These are phyloP conservation scores for Bombyx mandarina DNA, from an alignment of 1,140 invertebrate species.

Conservation along the genomic window DNA sequence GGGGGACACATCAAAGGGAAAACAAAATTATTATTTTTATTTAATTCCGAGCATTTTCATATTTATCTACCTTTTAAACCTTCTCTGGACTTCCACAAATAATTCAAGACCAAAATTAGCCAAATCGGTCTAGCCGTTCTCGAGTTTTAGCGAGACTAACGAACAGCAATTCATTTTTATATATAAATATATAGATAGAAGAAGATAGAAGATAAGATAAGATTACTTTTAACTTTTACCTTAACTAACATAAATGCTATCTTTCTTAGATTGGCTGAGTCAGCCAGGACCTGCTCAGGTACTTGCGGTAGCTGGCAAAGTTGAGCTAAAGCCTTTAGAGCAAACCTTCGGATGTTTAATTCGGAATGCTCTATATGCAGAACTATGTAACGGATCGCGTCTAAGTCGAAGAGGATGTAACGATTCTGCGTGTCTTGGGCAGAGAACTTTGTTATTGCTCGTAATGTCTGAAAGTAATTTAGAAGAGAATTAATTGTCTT, in stretches of 20 bases:
- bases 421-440: constrained; percentile 52
- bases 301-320: constrained; percentile 51
- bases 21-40: too few species aligned
- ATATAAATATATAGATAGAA: too few species aligned
- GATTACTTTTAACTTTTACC: constrained; percentile 15
- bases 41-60: too few species aligned
- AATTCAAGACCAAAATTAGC: too few species aligned
- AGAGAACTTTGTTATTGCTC: constrained; percentile 56
- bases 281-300: constrained; percentile 42
- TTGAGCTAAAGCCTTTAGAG: constrained; percentile 51
- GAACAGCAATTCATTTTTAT: too few species aligned
- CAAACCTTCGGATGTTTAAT: constrained; percentile 50
- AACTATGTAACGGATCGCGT: constrained; percentile 44
- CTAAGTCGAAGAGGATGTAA: constrained; percentile 32
- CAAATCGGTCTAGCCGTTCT: too few species aligned
- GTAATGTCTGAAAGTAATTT: constrained; percentile 34
- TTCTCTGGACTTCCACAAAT: too few species aligned
- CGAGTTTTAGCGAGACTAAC: too few species aligned
- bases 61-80: too few species aligned
- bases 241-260: constrained; percentile 48
- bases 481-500: too few species aligned
- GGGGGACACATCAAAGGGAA: too few species aligned
- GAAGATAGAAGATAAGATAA: too few species aligned
- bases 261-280: constrained; percentile 45
- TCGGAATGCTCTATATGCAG: constrained; percentile 47